Percentiles rank a stretch among this genome's conserved stretches.
Conservation (phyloP, 1,140 invertebrate species). For the Drosophila kanapiae region DNA sequence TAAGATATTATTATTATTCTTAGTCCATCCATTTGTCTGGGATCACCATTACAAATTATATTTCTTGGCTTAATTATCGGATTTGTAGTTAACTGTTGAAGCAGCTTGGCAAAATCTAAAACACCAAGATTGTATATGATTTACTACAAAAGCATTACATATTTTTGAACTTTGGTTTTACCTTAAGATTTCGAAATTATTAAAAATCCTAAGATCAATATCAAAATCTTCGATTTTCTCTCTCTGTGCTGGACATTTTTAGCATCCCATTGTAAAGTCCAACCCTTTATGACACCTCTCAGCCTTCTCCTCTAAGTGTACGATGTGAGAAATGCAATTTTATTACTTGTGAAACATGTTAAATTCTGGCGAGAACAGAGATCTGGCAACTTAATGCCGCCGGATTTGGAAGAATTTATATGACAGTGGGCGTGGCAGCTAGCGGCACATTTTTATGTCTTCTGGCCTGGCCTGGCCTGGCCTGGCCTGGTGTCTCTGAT, state of each 20-base stretch:
- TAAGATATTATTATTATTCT: neutral
- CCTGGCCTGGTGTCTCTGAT: slow-evolving; percentile 34
- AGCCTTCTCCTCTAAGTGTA: slow-evolving; percentile 19
- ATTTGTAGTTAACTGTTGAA: neutral
- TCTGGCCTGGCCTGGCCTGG: neutral
- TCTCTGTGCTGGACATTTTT: slow-evolving; percentile 48
- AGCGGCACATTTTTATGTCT: slow-evolving; percentile 53
- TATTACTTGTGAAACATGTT: slow-evolving; percentile 83
- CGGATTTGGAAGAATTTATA: slow-evolving; percentile 77
- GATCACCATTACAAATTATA: too few species aligned
- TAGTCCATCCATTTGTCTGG: too few species aligned
- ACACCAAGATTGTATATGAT: too few species aligned
- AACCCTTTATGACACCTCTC: slow-evolving; percentile 63
- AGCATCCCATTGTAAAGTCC: slow-evolving; percentile 69
- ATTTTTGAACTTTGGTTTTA: too few species aligned
- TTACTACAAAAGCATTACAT: too few species aligned
- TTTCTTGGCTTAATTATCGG: neutral
- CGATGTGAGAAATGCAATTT: slow-evolving; percentile 82
- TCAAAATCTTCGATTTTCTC: neutral
- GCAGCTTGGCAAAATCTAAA: neutral
- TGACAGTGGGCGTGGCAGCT: slow-evolving; percentile 60
- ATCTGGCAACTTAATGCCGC: slow-evolving; percentile 61
- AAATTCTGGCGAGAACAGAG: slow-evolving; percentile 65
- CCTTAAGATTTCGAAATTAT: too few species aligned
- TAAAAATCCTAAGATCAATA: too few species aligned